Evolutionary conservation across 2,113 vertebrate species (phyloP), one percentile per base, ranked within the genome.

Genomic region (Nipponia nippon): DNA sequence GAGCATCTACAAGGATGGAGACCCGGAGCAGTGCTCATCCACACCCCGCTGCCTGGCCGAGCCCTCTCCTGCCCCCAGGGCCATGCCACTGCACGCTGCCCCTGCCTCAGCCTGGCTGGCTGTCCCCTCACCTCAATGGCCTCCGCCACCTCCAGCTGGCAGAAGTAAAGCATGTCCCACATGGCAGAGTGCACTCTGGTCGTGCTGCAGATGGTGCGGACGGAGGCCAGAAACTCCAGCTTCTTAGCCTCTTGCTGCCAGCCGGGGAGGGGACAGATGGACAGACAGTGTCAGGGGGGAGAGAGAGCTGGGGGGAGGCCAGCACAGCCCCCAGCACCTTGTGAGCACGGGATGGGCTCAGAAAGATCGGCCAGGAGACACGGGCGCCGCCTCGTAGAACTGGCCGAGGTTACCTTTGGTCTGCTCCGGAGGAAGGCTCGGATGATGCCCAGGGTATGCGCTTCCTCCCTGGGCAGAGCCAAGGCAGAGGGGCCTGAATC

Each of bases 101-200:
- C 36, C 27, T 23, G 70, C 59, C 44, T 11, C 58, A 47, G 58
- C 66, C 40, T n/a, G 58, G 11, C 42, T 23, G 38, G 27, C 44
- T 3, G 3, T 29, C 42, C 46, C 46, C 62, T 62, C 47, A 70
- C 80, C 71, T 70, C 0, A 3, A 77, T n/a, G 63, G 16, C 14
- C 55, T 55, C 26, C 4, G 20, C 4, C 46, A 69, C 4, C 40
- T 83, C 53, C 23, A 3, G 0, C 19, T 34, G 27, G 7, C 3
- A n/a, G 53, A 61, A 47, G 19, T 7, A 11, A 12, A 76, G 47
- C 8, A 13, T 8, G 38, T 19, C 4, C 55, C 34, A 5, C 14
- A 3, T 0, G 2, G 2, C 9, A 27, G 34, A 83, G 22, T 9
- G 6, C 11, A 2, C 3, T 2, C 9, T 12, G 47, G 4, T 23